phyloP scores from a whole-genome alignment of 2,113 vertebrate species.

The Oceanites oceanicus region DNA sequence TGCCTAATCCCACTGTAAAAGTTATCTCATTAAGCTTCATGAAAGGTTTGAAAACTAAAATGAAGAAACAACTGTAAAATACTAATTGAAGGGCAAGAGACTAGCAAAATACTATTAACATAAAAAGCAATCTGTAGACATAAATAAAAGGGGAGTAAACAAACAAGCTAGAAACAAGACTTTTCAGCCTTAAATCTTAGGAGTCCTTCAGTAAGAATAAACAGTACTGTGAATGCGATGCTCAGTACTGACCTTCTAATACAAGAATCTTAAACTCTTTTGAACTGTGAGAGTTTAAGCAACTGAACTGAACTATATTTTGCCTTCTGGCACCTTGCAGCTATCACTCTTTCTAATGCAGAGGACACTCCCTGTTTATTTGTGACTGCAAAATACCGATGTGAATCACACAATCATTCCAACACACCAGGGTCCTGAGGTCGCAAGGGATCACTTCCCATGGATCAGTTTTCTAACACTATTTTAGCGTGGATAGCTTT shows the following conservation, averaged over 20 bases:
- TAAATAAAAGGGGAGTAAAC: background rate
- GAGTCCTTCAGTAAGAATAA: background rate
- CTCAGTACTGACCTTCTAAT: background rate
- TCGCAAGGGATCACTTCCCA: background rate
- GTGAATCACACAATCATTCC: background rate
- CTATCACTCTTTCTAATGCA: background rate
- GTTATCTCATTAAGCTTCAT: background rate
- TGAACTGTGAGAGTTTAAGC: background rate
- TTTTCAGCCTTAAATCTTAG: background rate
- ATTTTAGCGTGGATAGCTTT: background rate
- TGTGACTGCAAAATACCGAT: background rate
- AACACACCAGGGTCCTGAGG: no score
- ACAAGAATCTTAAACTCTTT: background rate
- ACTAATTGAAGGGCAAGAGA: background rate
- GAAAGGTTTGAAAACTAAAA: background rate
- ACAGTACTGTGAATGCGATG: background rate
- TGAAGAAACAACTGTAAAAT: slow-evolving; percentile 1
- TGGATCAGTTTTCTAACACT: background rate
- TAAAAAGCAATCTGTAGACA: background rate
- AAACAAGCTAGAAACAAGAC: background rate
- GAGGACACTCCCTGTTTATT: background rate
- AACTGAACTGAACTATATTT: background rate
- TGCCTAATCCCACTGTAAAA: background rate
- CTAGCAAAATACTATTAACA: background rate
- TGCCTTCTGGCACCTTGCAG: background rate